A percentile compares a stretch with the other conserved stretches of the same genome.
Conservation (phyloP, 92 coral and sea anemone species). For the Umimayanthus chanpuru region DNA sequence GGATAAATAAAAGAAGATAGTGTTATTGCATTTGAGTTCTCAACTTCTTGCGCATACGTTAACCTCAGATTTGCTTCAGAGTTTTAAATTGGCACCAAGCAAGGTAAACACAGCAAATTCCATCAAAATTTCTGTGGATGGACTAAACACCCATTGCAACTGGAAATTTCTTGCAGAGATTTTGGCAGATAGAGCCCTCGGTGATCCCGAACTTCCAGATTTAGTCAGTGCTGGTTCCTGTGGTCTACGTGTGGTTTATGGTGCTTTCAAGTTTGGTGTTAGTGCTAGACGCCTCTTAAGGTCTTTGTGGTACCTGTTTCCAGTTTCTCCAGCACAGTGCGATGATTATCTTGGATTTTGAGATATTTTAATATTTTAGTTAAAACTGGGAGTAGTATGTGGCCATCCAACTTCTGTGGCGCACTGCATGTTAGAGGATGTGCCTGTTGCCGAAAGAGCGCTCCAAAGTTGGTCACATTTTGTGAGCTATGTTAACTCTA, state of each 20-base stretch:
- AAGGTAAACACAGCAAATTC: background rate
- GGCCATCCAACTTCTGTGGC: too few relatives aligned
- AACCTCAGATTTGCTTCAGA: background rate
- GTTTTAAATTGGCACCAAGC: background rate
- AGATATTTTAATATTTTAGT: too few relatives aligned
- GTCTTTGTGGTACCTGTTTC: background rate
- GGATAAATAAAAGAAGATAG: background rate
- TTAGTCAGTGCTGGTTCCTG: slow-evolving; percentile 1
- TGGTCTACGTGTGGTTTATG: background rate
- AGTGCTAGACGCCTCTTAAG: background rate
- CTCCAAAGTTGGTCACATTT: too few relatives aligned
- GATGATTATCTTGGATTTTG: too few relatives aligned
- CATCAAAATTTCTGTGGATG: slow-evolving; percentile 4
- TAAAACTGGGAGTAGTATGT: too few relatives aligned
- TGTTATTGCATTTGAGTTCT: background rate
- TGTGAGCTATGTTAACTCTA: too few relatives aligned
- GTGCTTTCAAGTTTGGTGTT: background rate
- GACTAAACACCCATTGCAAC: background rate
- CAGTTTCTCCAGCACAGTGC: background rate
- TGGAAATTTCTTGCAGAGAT: background rate
- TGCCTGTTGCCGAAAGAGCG: too few relatives aligned
- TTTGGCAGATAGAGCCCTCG: background rate
- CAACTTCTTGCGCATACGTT: slow-evolving; percentile 7
- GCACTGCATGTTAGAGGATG: too few relatives aligned
- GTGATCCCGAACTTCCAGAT: background rate